A percentile compares a stretch with the other conserved stretches of the same genome.
Evolutionary conservation across 2,888 invertebrate genomes (phyloP).

Genomic region (Ornithoptera priamus): DNA sequence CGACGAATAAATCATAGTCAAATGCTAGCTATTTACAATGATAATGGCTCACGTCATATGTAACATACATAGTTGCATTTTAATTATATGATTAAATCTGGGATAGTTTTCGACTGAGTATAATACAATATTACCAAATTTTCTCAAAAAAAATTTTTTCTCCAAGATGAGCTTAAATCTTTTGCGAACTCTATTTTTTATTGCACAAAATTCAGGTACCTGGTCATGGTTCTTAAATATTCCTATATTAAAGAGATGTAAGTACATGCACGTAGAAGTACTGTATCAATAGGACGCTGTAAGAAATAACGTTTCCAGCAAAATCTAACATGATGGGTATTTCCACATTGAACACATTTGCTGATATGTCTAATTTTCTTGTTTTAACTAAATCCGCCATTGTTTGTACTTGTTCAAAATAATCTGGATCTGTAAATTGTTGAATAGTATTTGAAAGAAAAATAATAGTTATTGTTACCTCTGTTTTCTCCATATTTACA

Average conservation of each 20-base stretch:
- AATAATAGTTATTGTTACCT: neutral
- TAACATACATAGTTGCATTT: too few relatives aligned
- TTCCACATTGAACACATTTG: conserved; percentile 49
- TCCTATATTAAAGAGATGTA: conserved; percentile 19
- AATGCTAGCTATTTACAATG: too few relatives aligned
- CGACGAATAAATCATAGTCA: neutral
- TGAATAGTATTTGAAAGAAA: neutral
- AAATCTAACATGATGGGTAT: conserved; percentile 47
- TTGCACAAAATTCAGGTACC: too few relatives aligned
- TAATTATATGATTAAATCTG: too few relatives aligned
- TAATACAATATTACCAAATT: too few relatives aligned
- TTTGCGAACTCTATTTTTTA: too few relatives aligned
- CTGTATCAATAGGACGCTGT: conserved; percentile 55
- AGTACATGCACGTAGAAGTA: conserved; percentile 47
- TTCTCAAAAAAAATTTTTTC: too few relatives aligned
- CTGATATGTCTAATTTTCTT: conserved; percentile 50
- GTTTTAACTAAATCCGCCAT: conserved; percentile 51
- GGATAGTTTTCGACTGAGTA: too few relatives aligned
- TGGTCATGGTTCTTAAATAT: neutral
- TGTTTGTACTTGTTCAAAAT: conserved; percentile 48
- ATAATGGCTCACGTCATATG: too few relatives aligned
- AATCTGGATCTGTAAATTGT: conserved; percentile 45
- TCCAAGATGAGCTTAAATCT: too few relatives aligned
- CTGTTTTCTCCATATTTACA: neutral
- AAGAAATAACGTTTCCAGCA: conserved; percentile 52